A percentile compares a stretch with the other conserved stretches of the same genome.
phyloP scores from a whole-genome alignment of 1,140 invertebrate species.

The Nasonia vitripennis region DNA sequence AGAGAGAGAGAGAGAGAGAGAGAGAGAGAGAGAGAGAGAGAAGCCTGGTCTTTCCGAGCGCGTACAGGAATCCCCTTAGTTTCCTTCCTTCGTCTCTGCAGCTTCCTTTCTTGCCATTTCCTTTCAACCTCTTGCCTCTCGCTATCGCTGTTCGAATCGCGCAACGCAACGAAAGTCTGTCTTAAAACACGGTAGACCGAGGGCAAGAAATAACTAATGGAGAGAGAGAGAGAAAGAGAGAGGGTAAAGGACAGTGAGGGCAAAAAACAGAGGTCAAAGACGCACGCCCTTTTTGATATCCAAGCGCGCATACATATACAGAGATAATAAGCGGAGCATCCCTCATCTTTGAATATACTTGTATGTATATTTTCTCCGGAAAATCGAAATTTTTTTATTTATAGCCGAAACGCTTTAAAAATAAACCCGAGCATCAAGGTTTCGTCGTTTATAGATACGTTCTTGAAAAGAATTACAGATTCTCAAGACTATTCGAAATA shows the following conservation, averaged over 20 bases:
- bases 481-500: too few species aligned
- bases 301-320: neutral
- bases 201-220: constrained; percentile 43
- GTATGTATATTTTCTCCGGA: too few species aligned
- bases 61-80: constrained; percentile 50
- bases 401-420: too few species aligned
- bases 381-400: too few species aligned
- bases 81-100: constrained; percentile 45
- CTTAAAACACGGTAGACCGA: constrained; percentile 48
- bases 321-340: too few species aligned
- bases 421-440: too few species aligned
- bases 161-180: constrained; percentile 49
- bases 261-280: neutral
- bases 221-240: neutral
- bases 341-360: too few species aligned
- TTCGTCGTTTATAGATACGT: too few species aligned
- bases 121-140: constrained; percentile 45
- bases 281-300: neutral
- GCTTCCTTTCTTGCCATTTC: constrained; percentile 49
- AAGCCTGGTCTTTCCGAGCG: constrained; percentile 37
- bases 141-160: constrained; percentile 48
- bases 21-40: neutral
- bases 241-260: constrained; percentile 16
- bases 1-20: neutral
- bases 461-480: too few species aligned